Conservation (phyloP, 2,797 vertebrate species). For the Darevskia nairensis region DNA sequence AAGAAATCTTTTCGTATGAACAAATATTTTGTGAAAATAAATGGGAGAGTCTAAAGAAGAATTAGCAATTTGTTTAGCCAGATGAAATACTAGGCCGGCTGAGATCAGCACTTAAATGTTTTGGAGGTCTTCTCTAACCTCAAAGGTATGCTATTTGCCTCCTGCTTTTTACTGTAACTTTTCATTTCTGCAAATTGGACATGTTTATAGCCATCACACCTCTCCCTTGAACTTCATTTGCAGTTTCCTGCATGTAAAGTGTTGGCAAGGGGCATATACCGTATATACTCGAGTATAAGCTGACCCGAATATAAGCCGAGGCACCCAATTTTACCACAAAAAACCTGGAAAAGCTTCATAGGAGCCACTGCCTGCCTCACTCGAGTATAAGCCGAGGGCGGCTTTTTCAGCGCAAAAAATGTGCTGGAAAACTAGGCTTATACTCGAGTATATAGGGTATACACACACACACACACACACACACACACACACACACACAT, state of each 20-base stretch:
- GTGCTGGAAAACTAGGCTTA: too few species aligned
- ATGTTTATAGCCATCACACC: constrained; percentile 68
- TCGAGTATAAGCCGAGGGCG: too few species aligned
- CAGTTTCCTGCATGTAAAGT: constrained; percentile 50
- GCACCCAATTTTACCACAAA: too few species aligned
- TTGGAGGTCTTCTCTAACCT: constrained; percentile 46
- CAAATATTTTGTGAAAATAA: constrained; percentile 23
- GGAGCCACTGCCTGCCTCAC: too few species aligned
- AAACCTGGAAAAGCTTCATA: too few species aligned
- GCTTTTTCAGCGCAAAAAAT: too few species aligned
- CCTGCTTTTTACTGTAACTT: constrained; percentile 46
- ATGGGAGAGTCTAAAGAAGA: too few species aligned
- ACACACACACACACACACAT: too few species aligned
- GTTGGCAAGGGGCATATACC: constrained; percentile 28
- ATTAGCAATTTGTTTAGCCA: constrained; percentile 29
- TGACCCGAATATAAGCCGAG: too few species aligned
- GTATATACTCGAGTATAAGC: too few species aligned
- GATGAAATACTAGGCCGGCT: constrained; percentile 58
- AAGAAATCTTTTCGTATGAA: background rate
- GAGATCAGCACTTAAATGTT: constrained; percentile 35
- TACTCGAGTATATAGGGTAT: too few species aligned
- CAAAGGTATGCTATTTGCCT: constrained; percentile 63
- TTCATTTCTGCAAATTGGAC: constrained; percentile 41
- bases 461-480: too few species aligned
- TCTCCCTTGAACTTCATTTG: constrained; percentile 61